Base-by-base conservation (phyloP, 1,140 invertebrate genomes). In the Drosophila lacteicornis region DNA sequence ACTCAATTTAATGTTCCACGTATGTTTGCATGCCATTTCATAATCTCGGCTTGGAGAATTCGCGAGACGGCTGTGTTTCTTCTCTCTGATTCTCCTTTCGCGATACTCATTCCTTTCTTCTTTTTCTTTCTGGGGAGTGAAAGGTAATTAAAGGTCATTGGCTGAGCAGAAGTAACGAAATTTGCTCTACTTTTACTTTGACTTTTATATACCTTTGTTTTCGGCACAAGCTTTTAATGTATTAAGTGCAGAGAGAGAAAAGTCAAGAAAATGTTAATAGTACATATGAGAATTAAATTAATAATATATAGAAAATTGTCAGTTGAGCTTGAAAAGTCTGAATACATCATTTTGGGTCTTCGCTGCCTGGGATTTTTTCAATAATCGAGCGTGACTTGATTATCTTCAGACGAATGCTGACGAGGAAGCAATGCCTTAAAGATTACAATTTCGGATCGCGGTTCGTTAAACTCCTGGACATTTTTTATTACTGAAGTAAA, bases 131-230 rank as follows among this genome's bases (percentile, higher is more conserved):
- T 38, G 19, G 51, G 51, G 22, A 86, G 84, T 75, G 80, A 87
- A 87, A 80, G 84, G 84, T 73, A 83, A 67, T 76, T 71, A 71
- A 59, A 78, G 74, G 75, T 85, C 82, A 74, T 74, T 85, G 74
- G 30, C 66, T 19, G 59, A 36, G 51, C 42, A 58, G 25, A 46
- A 45, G 50, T 61, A 62, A 56, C 33, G 56, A 56, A 49, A 59
- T 61, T 67, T 85, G 58, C 51, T 60, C 55, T 56, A 82, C 59
- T 79, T 79, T 79, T 79, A 86, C 77, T 70, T 66, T 58, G 49
- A 33, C 47, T 33, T 59, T 63, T 65, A 30, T 57, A n/a, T 62
- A 50, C 55, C 12, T 9, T 43, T 43, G 22, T 40, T 47, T 60
- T 13, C 33, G 61, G 8, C 12, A 46, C 30, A 22, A 45, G 62